phyloP scores from a whole-genome alignment of 2,797 vertebrate genomes.

The Rhinoraja longicauda region DNA sequence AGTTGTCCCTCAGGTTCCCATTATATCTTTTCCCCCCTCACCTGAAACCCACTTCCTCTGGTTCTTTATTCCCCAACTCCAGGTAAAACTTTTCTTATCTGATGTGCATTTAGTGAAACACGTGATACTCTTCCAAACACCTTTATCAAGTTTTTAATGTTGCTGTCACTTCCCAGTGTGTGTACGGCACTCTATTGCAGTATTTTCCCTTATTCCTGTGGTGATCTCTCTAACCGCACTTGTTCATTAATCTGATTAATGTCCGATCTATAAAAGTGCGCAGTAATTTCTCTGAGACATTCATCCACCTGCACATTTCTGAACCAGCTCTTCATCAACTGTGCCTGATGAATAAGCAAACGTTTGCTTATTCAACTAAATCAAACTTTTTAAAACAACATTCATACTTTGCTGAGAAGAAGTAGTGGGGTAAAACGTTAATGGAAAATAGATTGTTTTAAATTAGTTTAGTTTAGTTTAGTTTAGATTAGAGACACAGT shows the following conservation, averaged over 20 bases:
- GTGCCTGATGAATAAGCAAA: background rate
- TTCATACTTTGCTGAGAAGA: background rate
- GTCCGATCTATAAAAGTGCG: background rate
- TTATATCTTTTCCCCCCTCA: no score
- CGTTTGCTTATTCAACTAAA: background rate
- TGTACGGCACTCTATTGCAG: background rate
- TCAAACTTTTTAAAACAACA: conserved; percentile 12
- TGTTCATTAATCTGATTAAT: conserved; percentile 29
- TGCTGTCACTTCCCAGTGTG: background rate
- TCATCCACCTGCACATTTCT: background rate
- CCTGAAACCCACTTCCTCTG: no score
- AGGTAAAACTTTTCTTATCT: no score
- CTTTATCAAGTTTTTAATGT: background rate
- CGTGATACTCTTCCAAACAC: background rate
- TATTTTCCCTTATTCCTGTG: background rate
- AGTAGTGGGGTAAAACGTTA: background rate
- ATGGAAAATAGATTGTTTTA: no score
- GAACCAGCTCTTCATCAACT: background rate
- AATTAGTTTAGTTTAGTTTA: no score
- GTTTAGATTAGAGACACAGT: no score
- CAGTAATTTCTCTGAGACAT: background rate
- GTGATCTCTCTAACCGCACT: background rate
- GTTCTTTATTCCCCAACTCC: no score
- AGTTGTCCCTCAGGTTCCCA: no score
- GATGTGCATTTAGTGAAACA: no score